Percentiles rank a stretch among this genome's conserved stretches.
Conservation (phyloP, 1,140 invertebrate species). For the Nasonia vitripennis region DNA sequence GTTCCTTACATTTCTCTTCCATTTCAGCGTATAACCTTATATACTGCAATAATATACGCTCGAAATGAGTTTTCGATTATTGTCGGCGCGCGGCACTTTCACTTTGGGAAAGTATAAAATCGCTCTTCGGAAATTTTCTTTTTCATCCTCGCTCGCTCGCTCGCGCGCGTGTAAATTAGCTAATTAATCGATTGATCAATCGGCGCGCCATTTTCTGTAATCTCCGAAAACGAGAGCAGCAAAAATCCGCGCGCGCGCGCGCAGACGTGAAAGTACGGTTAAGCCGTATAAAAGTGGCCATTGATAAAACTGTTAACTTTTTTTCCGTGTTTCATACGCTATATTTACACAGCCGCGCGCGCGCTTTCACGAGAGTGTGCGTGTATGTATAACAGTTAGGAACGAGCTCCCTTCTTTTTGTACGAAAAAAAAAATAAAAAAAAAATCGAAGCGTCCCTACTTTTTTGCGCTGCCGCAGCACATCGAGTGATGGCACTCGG, state of each 20-base stretch:
- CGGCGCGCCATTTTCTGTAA: not conserved
- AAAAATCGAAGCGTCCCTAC: not conserved
- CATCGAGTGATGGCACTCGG: not conserved
- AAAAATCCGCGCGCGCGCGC: not conserved
- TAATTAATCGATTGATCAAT: not conserved
- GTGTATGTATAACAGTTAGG: not conserved
- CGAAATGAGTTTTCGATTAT: not conserved
- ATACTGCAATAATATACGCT: no score
- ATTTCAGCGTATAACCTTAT: no score
- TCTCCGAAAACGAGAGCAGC: not conserved
- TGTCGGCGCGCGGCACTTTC: constrained; percentile 4
- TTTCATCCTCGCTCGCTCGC: no score
- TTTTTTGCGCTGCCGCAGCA: not conserved
- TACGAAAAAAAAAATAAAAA: not conserved
- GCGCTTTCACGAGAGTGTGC: not conserved
- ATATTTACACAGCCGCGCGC: not conserved
- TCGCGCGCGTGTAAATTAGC: not conserved
- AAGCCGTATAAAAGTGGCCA: not conserved
- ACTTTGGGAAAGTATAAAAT: constrained; percentile 45
- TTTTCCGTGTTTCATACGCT: not conserved
- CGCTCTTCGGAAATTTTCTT: not conserved
- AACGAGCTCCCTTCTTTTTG: not conserved
- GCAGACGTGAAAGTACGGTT: not conserved
- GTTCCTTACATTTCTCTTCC: no score
- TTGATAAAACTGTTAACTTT: not conserved